Evolutionary conservation across 35 echinoderm and acorn worm genomes (phyloP).

Genomic region (Hemicentrotus pulcherrimus): DNA sequence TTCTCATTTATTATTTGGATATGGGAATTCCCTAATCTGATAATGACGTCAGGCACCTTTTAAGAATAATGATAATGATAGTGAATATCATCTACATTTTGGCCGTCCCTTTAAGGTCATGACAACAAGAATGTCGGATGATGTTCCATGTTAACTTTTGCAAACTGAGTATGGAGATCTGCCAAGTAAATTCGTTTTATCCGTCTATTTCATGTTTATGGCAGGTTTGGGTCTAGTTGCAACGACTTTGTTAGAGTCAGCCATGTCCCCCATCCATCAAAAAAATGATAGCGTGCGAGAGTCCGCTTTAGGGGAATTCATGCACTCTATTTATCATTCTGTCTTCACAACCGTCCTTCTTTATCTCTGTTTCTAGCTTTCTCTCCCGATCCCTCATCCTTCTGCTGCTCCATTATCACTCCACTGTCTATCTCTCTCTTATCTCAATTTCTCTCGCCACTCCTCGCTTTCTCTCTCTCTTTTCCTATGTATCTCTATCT

Average conservation of each 20-base stretch:
- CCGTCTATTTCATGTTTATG: background rate
- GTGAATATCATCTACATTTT: background rate
- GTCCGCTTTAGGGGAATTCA: background rate
- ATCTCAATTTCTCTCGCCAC: no score
- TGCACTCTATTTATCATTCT: background rate
- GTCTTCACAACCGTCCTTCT: background rate
- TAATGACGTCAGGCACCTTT: background rate
- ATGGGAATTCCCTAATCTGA: background rate
- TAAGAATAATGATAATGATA: background rate
- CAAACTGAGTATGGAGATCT: background rate
- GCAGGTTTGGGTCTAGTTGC: background rate
- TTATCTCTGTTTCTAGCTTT: background rate
- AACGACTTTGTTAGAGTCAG: background rate
- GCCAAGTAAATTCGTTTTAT: conserved; percentile 1
- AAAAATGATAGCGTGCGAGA: background rate
- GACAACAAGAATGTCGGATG: background rate
- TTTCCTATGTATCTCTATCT: background rate
- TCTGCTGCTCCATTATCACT: background rate
- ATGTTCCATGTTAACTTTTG: background rate
- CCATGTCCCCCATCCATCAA: background rate
- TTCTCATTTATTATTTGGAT: background rate
- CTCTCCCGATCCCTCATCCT: background rate
- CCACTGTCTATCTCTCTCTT: background rate
- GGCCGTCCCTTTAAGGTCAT: background rate
- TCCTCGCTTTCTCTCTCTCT: background rate